These are phyloP conservation scores for Actias luna DNA, from an alignment of 2,888 invertebrate genomes.

Conservation along the genomic window DNA sequence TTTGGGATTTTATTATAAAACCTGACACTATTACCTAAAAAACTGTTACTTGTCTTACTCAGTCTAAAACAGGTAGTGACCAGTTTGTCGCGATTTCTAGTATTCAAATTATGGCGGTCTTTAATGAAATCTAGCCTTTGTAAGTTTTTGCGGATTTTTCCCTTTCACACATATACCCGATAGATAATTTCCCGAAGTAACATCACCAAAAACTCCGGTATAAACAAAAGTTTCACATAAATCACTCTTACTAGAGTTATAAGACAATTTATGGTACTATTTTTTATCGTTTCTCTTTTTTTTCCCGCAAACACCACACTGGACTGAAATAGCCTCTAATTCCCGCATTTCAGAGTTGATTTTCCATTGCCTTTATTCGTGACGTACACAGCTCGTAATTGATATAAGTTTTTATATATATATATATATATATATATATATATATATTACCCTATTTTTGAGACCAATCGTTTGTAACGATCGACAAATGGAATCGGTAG, in stretches of 20 bases:
- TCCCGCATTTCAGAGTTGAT: background rate
- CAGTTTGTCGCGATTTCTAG: no score
- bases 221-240: conserved; percentile 6
- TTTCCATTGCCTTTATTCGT: background rate
- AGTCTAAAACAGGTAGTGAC: no score
- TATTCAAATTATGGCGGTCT: no score
- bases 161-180: background rate
- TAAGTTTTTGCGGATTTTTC: background rate
- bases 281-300: background rate
- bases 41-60: no score
- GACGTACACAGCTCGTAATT: background rate
- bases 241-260: conserved; percentile 9
- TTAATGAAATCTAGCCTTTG: no score
- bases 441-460: background rate
- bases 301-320: background rate
- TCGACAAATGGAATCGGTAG: background rate
- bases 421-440: no score
- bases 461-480: background rate
- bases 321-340: background rate
- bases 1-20: no score
- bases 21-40: no score
- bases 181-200: background rate
- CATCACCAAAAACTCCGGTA: background rate
- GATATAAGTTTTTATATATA: background rate
- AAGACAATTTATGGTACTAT: conserved; percentile 2